Percentiles rank a stretch among this genome's conserved stretches.
phyloP scores from a whole-genome alignment of 2,888 invertebrate species.

The Sarcophaga variegata region DNA sequence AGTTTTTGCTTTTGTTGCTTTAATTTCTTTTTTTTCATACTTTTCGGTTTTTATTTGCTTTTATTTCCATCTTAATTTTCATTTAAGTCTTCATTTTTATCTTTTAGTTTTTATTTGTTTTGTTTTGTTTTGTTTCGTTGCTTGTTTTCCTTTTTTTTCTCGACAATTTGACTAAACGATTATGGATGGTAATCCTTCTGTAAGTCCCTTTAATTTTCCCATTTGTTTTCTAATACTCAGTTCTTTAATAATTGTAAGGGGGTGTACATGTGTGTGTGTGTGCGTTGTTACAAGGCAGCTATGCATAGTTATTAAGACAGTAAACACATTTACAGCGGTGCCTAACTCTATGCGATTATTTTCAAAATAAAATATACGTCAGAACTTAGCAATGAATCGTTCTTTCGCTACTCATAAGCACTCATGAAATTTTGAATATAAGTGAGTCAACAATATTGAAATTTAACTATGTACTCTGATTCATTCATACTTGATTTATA shows the following conservation, averaged over 20 bases:
- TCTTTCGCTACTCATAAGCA: too few relatives aligned
- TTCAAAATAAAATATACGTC: background rate
- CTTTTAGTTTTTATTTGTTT: constrained; percentile 33
- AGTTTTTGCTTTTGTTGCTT: constrained; percentile 3
- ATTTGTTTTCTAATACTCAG: background rate
- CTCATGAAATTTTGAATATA: too few relatives aligned
- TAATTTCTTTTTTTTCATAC: constrained; percentile 3
- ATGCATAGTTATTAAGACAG: background rate
- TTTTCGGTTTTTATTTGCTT: constrained; percentile 16
- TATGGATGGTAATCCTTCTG: constrained; percentile 51
- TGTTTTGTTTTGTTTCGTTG: background rate
- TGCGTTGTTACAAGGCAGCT: background rate
- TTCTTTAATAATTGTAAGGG: background rate
- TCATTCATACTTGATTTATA: too few relatives aligned
- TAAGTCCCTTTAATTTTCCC: constrained; percentile 51
- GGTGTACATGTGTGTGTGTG: background rate
- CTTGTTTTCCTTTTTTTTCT: constrained; percentile 35
- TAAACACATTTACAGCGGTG: background rate
- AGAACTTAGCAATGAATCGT: too few relatives aligned
- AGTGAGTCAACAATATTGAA: too few relatives aligned
- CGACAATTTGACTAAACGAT: constrained; percentile 55
- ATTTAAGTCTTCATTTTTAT: background rate
- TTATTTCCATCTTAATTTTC: background rate
- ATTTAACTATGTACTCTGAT: too few relatives aligned
- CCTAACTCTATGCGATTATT: background rate